These are phyloP conservation scores for Salmo trutta DNA, from an alignment of 2,797 vertebrate genomes.

Conservation along the genomic window DNA sequence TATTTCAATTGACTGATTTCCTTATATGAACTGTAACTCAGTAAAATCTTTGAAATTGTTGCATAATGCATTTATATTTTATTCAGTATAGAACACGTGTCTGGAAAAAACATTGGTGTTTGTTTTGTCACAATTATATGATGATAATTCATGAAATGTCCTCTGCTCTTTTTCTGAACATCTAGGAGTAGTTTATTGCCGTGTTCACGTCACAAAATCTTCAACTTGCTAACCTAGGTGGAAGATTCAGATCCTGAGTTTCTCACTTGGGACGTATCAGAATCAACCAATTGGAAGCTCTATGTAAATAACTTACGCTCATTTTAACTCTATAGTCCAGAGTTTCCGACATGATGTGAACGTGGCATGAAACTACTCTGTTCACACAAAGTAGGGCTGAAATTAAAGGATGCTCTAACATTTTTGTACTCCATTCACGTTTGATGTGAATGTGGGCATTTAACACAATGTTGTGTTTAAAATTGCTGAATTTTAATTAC, in stretches of 20 bases:
- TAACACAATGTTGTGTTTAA: background rate
- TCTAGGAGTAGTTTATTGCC: background rate
- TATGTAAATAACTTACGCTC: too few relatives aligned
- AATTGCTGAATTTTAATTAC: background rate
- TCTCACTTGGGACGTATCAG: too few relatives aligned
- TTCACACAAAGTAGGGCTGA: background rate
- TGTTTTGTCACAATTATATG: constrained; percentile 48
- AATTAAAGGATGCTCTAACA: background rate
- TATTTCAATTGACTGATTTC: constrained; percentile 38
- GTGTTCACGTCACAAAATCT: too few relatives aligned
- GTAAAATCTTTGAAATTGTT: background rate
- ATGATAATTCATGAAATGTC: constrained; percentile 31
- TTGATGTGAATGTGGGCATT: background rate
- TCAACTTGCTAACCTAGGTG: too few relatives aligned
- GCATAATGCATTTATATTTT: constrained; percentile 17
- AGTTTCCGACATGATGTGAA: too few relatives aligned
- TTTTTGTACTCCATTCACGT: too few relatives aligned
- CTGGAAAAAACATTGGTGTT: constrained; percentile 31
- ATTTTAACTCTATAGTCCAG: too few relatives aligned
- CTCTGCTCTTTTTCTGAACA: too few relatives aligned
- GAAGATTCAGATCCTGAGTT: too few relatives aligned
- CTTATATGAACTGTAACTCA: constrained; percentile 52
- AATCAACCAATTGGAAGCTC: too few relatives aligned
- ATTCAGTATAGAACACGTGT: constrained; percentile 28
- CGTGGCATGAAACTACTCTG: background rate